Evolutionary conservation across 2,797 vertebrate species (phyloP).

Genomic region (Cyprinella venusta): DNA sequence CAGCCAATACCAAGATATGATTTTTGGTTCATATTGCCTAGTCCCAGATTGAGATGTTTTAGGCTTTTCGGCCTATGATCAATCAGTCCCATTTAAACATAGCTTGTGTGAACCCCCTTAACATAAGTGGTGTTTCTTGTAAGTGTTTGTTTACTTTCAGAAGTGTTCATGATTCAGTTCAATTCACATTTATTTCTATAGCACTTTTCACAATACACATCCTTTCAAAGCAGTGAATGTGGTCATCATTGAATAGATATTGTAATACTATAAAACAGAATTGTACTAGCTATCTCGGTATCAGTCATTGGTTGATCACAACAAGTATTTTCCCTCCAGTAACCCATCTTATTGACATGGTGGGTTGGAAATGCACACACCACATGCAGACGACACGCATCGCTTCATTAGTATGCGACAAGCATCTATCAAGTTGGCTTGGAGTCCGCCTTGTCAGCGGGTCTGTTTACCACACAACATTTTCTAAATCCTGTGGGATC

Average conservation of each 20-base stretch:
- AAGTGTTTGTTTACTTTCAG: not conserved
- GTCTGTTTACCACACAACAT: conserved; percentile 38
- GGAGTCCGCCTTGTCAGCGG: conserved; percentile 4
- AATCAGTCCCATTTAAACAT: not conserved
- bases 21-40: not conserved
- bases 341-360: not conserved
- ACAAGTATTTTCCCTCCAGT: not conserved
- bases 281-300: not conserved
- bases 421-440: not conserved
- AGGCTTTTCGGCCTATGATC: not conserved
- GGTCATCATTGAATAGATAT: not conserved
- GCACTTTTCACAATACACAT: too few species aligned
- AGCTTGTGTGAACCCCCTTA: not conserved
- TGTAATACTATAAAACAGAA: not conserved
- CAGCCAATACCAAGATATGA: not conserved
- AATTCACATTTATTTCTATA: too few species aligned
- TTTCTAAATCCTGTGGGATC: conserved; percentile 30
- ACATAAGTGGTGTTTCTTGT: not conserved
- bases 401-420: conserved; percentile 9
- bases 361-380: not conserved
- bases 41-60: not conserved
- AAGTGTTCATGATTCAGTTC: not conserved
- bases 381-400: not conserved
- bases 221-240: too few species aligned
- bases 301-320: not conserved